phyloP scores from a whole-genome alignment of 2,113 vertebrate species.

The Fulica atra region DNA sequence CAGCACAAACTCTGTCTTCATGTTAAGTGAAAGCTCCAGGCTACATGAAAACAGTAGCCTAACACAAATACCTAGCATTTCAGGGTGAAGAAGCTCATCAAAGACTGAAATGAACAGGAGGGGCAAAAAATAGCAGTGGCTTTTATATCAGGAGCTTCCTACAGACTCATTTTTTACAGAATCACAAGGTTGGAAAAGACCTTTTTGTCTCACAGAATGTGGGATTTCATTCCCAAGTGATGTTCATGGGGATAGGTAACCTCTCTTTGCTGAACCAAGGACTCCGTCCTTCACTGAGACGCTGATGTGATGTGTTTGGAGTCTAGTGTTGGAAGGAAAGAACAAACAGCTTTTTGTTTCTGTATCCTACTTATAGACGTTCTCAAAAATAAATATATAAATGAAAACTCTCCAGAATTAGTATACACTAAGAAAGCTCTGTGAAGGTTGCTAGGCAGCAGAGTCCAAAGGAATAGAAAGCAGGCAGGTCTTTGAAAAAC shows the following conservation, averaged over 20 bases:
- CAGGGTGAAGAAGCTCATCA: background rate
- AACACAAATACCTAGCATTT: background rate
- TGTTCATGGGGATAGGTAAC: background rate
- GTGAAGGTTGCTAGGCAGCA: constrained; percentile 74
- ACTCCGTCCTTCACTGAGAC: background rate
- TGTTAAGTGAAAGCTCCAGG: background rate
- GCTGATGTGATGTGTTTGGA: background rate
- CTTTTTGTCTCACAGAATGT: background rate
- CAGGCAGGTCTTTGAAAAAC: constrained; percentile 43
- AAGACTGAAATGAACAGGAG: background rate
- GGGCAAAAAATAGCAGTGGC: background rate
- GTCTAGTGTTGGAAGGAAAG: background rate
- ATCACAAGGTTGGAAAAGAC: too few relatives aligned
- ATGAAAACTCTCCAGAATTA: constrained; percentile 57
- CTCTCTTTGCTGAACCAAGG: background rate
- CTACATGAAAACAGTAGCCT: background rate
- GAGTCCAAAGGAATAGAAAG: constrained; percentile 48
- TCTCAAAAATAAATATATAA: constrained; percentile 46
- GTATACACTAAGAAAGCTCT: constrained; percentile 63
- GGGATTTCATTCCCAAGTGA: background rate
- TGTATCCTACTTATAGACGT: background rate
- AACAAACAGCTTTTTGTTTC: constrained; percentile 34
- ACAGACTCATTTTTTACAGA: background rate
- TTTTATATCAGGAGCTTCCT: background rate
- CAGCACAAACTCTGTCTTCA: background rate